Base-by-base conservation (phyloP, 2,888 invertebrate genomes). In the Sipha maydis region DNA sequence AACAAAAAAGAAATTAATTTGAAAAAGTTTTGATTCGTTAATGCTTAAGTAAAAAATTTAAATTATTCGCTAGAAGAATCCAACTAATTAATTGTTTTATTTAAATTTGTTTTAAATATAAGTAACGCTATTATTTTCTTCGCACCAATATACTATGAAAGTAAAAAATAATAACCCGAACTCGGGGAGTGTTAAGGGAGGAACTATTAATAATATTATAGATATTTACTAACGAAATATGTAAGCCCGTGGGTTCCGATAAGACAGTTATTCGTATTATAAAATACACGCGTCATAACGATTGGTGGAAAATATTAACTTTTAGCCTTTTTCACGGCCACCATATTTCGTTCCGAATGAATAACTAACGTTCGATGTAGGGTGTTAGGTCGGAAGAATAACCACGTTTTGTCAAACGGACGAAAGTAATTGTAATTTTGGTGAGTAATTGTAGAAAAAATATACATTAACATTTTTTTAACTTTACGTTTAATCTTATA, bases 41-140 rank as follows among this genome's bases (percentile, higher is more conserved):
- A 73, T n/a, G 73, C 17, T 83, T 83, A 56, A 83, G 73, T 73
- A 73, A 73, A 48, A n/a, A 83, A 71, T 71, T 28, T 82, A 71
- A 71, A 82, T 71, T 82, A 82, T 82, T 82, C 41, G 28, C 41
- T 41, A 41, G 82, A 41, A 14, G 31, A 69, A 71, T 71, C 25
- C 69, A 21, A 69, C 69, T 48, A 83, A 54, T 54, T 34, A 73
- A 83, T 83, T 54, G 38, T 83, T 56, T 56, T 83, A 83, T 83
- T 71, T 75, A 56, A 56, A 75, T 75, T 75, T 56, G 71, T 56
- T 83, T 34, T 34, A 14, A 75, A 75, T 75, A 69, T 31, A 21
- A 82, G 56, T 56, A 56, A 34, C 73, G 34, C n/a, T 38, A n/a
- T 28, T 19, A 14, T 71, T 67, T 48, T 71, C 21, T 69, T 11